phyloP scores from a whole-genome alignment of 2,113 vertebrate genomes.

The Elachura formosa region DNA sequence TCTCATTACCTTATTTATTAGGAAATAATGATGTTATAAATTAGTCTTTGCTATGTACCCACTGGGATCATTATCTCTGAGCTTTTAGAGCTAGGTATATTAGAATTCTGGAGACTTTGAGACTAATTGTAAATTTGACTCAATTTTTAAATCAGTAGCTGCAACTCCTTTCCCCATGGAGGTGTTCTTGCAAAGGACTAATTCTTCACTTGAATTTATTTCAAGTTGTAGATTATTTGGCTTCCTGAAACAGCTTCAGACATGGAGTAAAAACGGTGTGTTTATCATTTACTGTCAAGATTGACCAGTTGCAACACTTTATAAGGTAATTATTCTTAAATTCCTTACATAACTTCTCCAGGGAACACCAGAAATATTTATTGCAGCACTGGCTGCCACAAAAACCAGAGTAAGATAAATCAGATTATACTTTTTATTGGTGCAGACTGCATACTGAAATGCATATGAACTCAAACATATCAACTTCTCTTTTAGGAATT shows the following conservation, averaged over 20 bases:
- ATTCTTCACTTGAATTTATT: background rate
- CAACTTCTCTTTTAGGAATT: background rate
- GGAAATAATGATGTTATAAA: background rate
- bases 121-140: background rate
- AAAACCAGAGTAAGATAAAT: background rate
- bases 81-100: background rate
- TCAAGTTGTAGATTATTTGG: background rate
- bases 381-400: background rate
- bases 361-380: background rate
- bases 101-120: background rate
- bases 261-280: background rate
- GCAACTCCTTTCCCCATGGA: background rate
- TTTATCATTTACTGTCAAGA: background rate
- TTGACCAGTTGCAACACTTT: background rate
- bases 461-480: background rate
- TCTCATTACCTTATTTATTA: background rate
- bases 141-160: background rate
- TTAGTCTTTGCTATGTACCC: background rate
- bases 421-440: background rate
- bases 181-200: background rate
- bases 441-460: background rate
- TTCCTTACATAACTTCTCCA: background rate
- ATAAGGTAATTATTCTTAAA: slow-evolving; percentile 14
- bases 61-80: background rate
- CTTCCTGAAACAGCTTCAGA: slow-evolving; percentile 2